Conservation (phyloP, 2,888 invertebrate species). For the Cataglyphis albicans region DNA sequence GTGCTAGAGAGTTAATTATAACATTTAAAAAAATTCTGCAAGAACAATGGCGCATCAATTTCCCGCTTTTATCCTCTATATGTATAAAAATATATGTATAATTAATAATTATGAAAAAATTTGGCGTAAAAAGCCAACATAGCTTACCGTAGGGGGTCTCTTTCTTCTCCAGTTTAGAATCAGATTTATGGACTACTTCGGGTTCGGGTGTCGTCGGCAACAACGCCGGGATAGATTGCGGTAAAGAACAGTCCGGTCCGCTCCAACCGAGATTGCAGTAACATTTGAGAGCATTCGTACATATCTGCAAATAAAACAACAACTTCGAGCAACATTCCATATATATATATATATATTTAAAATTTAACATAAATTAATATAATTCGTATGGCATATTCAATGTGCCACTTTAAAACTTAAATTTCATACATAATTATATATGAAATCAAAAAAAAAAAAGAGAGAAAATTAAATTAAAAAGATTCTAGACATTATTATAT, state of each 20-base stretch:
- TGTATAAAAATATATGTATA: background rate
- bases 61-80: slow-evolving; percentile 48
- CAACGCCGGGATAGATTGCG: slow-evolving; percentile 90
- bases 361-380: background rate
- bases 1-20: slow-evolving; percentile 8
- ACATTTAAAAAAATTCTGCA: slow-evolving; percentile 13
- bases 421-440: background rate
- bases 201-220: slow-evolving; percentile 88
- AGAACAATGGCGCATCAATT: slow-evolving; percentile 35
- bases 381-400: background rate
- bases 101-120: slow-evolving; percentile 26
- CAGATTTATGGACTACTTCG: slow-evolving; percentile 87
- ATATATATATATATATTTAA: background rate
- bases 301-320: slow-evolving; percentile 88
- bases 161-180: slow-evolving; percentile 93
- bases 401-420: background rate
- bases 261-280: slow-evolving; percentile 96
- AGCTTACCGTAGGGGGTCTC: slow-evolving; percentile 97
- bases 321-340: background rate
- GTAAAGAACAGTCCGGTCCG: slow-evolving; percentile 94
- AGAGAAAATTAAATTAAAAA: background rate
- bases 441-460: background rate
- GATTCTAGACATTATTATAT: background rate
- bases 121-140: slow-evolving; percentile 43
- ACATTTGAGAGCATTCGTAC: slow-evolving; percentile 97